A percentile compares a stretch with the other conserved stretches of the same genome.
These are phyloP conservation scores for Macrobrachium rosenbergii DNA, from an alignment of 1,140 invertebrate species.

Conservation along the genomic window DNA sequence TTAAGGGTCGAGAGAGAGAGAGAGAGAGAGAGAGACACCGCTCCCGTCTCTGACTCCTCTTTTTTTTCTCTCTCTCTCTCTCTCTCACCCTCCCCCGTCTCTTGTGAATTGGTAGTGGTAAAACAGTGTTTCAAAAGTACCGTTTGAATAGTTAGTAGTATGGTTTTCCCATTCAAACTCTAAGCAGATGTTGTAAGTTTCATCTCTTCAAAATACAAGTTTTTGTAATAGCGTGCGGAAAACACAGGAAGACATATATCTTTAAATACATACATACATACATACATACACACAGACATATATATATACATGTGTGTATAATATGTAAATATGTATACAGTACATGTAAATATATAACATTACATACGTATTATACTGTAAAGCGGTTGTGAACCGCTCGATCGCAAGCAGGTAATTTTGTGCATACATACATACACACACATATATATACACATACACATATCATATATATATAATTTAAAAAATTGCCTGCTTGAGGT, in stretches of 20 bases:
- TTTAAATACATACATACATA: not conserved
- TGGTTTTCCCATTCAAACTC: too few relatives aligned
- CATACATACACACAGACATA: not conserved
- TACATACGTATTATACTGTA: too few relatives aligned
- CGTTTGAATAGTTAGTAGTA: too few relatives aligned
- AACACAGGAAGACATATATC: not conserved
- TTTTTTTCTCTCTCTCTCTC: not conserved
- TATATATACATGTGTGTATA: too few relatives aligned
- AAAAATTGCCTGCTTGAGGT: too few relatives aligned
- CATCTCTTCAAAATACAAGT: not conserved
- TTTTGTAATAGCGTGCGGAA: not conserved
- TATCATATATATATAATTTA: conserved; percentile 14
- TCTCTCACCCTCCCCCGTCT: not conserved
- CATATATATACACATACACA: conserved; percentile 11
- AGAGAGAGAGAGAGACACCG: not conserved
- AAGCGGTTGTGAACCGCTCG: too few relatives aligned
- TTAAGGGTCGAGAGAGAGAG: not conserved
- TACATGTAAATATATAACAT: too few relatives aligned
- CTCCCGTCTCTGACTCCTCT: not conserved
- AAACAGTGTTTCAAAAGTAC: too few relatives aligned
- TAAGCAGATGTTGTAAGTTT: too few relatives aligned
- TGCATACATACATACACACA: conserved; percentile 13
- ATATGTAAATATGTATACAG: too few relatives aligned
- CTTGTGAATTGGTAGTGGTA: not conserved
- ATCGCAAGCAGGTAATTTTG: not conserved